These are phyloP conservation scores for Leptinotarsa defecta DNA, from an alignment of 1,140 invertebrate species.

Conservation along the genomic window DNA sequence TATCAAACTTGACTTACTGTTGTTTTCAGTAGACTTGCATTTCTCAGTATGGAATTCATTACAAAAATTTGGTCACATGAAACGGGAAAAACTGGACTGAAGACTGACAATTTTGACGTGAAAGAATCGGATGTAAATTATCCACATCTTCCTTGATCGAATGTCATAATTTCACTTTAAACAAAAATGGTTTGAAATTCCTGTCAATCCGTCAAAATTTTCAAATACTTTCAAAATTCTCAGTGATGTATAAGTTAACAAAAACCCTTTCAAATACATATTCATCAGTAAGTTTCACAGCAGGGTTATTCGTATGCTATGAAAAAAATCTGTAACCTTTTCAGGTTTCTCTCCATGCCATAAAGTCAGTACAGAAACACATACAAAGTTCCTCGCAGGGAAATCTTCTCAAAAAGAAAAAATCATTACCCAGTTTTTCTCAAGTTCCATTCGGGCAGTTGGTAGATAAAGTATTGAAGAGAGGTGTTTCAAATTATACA, in stretches of 20 bases:
- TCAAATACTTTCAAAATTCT: slow-evolving; percentile 31
- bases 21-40: slow-evolving; percentile 33
- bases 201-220: slow-evolving; percentile 22
- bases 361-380: background rate
- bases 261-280: slow-evolving; percentile 29
- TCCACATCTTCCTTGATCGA: slow-evolving; percentile 12
- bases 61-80: slow-evolving; percentile 41
- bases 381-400: background rate
- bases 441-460: background rate
- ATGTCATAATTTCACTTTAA: background rate
- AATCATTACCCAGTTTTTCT: background rate
- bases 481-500: slow-evolving; percentile 26
- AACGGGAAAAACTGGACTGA: slow-evolving; percentile 15
- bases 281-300: slow-evolving; percentile 32
- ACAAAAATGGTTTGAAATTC: slow-evolving; percentile 19
- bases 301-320: too few relatives aligned
- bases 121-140: background rate
- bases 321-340: background rate
- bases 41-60: slow-evolving; percentile 41
- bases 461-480: background rate
- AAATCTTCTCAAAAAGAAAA: background rate
- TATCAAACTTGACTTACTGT: slow-evolving; percentile 32
- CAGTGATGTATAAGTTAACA: slow-evolving; percentile 36
- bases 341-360: background rate
- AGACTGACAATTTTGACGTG: slow-evolving; percentile 37